Evolutionary conservation across 2,797 vertebrate species (phyloP).

Genomic region (Petrocephalus schoutedeni): DNA sequence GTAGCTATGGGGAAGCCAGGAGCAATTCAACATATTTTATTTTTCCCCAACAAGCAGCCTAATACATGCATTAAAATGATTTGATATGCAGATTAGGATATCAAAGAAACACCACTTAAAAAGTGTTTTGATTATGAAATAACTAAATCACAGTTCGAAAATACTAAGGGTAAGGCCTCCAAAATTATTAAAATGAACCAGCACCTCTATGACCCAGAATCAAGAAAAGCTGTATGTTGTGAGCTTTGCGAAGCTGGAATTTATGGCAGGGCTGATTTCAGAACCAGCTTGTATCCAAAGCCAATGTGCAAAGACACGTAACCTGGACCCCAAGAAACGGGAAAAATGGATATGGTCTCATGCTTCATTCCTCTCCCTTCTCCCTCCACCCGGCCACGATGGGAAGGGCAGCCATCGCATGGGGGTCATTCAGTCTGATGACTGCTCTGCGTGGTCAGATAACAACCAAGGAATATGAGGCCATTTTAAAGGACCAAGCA

Average conservation of each 20-base stretch:
- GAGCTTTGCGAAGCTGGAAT: neutral
- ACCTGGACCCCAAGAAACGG: neutral
- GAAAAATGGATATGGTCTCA: neutral
- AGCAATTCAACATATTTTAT: neutral
- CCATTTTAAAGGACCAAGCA: neutral
- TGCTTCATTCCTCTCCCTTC: neutral
- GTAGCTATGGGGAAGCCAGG: neutral
- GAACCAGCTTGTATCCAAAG: neutral
- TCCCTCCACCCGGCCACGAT: neutral
- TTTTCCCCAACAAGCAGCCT: neutral
- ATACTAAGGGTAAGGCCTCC: neutral
- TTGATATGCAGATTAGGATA: neutral
- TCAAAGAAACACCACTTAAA: neutral
- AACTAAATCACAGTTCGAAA: neutral
- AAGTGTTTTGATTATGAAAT: neutral
- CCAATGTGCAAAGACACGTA: neutral
- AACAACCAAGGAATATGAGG: neutral
- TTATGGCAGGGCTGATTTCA: neutral
- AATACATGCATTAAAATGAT: neutral
- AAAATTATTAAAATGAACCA: neutral
- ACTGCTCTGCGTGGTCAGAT: neutral
- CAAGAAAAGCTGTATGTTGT: neutral
- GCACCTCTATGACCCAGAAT: neutral
- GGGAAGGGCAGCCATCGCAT: neutral
- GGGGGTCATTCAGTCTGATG: neutral